Conservation (phyloP, 2,113 vertebrate genomes). For the Etheostoma cragini region DNA sequence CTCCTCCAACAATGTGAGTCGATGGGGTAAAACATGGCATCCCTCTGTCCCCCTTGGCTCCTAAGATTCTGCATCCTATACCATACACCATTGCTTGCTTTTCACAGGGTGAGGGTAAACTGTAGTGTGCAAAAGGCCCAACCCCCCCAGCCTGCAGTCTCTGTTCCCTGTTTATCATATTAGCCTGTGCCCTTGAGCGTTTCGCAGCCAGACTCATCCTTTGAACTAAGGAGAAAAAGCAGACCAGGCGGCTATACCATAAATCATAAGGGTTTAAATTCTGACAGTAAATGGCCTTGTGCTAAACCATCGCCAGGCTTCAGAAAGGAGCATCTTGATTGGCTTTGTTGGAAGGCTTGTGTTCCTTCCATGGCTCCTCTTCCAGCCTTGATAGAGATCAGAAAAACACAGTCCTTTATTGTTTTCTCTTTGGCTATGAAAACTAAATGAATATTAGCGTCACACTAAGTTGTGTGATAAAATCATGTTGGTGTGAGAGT, state of each 20-base stretch:
- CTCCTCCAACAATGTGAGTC: conserved; percentile 14
- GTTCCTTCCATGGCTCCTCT: conserved; percentile 5
- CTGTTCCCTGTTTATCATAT: conserved; percentile 76
- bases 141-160: conserved; percentile 46
- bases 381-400: conserved; percentile 24
- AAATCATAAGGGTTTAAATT: conserved; percentile 71
- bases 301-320: conserved; percentile 49
- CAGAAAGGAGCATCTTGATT: conserved; percentile 39
- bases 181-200: conserved; percentile 75
- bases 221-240: conserved; percentile 67
- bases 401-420: conserved; percentile 4
- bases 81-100: conserved; percentile 18
- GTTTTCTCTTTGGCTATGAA: conserved; percentile 6
- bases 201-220: conserved; percentile 67
- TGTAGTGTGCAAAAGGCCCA: conserved; percentile 26
- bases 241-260: conserved; percentile 51
- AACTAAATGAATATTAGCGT: conserved; percentile 30
- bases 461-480: conserved; percentile 8
- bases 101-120: conserved; percentile 45
- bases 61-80: conserved; percentile 12
- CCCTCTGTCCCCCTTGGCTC: conserved; percentile 14
- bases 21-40: conserved; percentile 39
- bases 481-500: conserved; percentile 20
- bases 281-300: conserved; percentile 66
- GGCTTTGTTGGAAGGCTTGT: conserved; percentile 24